Evolutionary conservation across 2,888 invertebrate species (phyloP).

Genomic region (Caradrina kadenii): DNA sequence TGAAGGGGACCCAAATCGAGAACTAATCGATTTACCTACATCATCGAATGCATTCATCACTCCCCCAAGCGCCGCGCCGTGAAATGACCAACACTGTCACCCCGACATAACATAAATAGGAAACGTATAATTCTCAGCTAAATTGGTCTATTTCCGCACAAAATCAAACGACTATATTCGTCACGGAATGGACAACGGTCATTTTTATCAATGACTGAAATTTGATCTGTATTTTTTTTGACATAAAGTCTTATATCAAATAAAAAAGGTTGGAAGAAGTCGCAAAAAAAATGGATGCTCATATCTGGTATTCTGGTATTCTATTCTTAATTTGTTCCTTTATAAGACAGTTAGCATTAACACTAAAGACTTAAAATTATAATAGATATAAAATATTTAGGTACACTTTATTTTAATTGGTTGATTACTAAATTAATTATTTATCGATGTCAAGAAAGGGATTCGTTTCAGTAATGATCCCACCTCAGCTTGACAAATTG

Average conservation of each 20-base stretch:
- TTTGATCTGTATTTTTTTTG: neutral
- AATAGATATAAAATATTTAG: too few relatives aligned
- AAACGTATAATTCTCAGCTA: constrained; percentile 79
- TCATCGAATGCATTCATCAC: constrained; percentile 76
- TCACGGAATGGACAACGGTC: constrained; percentile 76
- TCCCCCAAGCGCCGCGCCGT: constrained; percentile 66
- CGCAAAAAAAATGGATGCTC: constrained; percentile 9
- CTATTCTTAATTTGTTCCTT: constrained; percentile 10
- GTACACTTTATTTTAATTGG: too few relatives aligned
- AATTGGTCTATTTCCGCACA: constrained; percentile 87
- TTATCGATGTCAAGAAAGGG: constrained; percentile 40
- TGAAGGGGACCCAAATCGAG: constrained; percentile 67
- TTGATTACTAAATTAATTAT: constrained; percentile 20
- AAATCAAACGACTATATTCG: constrained; percentile 82
- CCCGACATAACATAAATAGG: constrained; percentile 74
- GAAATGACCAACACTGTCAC: constrained; percentile 80
- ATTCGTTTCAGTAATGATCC: constrained; percentile 47
- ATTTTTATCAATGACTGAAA: neutral
- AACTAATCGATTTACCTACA: constrained; percentile 84
- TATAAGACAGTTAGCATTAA: constrained; percentile 13
- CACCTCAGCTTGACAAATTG: constrained; percentile 72
- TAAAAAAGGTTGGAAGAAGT: neutral
- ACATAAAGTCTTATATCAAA: constrained; percentile 17
- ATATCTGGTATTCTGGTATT: neutral
- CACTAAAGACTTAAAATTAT: neutral